A percentile compares a stretch with the other conserved stretches of the same genome.
Conservation (phyloP, 2,113 vertebrate genomes). For the Chelonoidis abingdonii region DNA sequence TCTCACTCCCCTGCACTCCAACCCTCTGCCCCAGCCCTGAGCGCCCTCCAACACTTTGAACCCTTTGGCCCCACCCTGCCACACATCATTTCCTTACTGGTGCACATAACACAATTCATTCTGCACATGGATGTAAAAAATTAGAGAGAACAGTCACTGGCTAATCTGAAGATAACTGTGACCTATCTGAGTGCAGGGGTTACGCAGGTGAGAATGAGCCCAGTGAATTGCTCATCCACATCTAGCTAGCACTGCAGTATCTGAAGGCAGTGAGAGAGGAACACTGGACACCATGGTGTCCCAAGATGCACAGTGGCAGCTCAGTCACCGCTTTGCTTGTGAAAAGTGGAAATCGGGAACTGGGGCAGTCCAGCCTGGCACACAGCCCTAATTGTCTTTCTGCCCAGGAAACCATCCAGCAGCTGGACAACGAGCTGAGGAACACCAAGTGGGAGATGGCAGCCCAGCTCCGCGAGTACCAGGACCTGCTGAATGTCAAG, state of each 20-base stretch:
- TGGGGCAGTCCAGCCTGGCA: neutral
- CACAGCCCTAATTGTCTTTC: accelerated
- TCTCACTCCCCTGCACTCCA: too few species aligned
- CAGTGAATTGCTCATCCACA: neutral
- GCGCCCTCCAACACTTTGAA: too few species aligned
- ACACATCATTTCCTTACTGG: too few species aligned
- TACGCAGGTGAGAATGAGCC: neutral
- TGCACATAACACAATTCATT: too few species aligned
- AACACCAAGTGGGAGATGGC: conserved; percentile 97
- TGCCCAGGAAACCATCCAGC: conserved; percentile 90
- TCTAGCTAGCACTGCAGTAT: neutral
- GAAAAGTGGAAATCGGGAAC: neutral
- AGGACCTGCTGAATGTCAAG: conserved; percentile 96
- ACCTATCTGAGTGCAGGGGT: neutral
- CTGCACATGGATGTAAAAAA: too few species aligned
- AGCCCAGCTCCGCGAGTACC: conserved; percentile 92
- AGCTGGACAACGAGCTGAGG: conserved; percentile 90
- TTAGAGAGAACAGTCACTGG: too few species aligned
- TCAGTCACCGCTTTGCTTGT: neutral
- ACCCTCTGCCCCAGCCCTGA: too few species aligned
- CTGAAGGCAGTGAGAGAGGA: neutral
- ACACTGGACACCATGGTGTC: neutral
- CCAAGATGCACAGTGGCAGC: neutral
- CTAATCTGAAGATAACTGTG: neutral
- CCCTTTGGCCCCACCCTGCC: too few species aligned